These are phyloP conservation scores for Coelinius sp. DNA, from an alignment of 2,888 invertebrate species.

Conservation along the genomic window DNA sequence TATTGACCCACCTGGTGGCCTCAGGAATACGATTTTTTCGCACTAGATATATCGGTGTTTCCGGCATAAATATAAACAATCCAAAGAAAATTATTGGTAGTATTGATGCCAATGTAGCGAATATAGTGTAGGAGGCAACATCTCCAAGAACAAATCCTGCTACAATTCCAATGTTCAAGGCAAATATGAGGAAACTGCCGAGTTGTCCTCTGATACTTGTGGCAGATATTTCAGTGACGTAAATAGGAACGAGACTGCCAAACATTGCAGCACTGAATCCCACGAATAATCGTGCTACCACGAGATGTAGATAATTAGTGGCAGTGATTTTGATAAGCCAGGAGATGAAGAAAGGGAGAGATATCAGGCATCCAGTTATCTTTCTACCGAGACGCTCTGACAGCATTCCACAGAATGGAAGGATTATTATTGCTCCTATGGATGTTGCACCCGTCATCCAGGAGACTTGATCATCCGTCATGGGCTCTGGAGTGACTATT, in stretches of 20 bases:
- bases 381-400: slow-evolving; percentile 74
- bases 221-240: slow-evolving; percentile 77
- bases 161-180: slow-evolving; percentile 71
- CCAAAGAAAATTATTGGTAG: slow-evolving; percentile 69
- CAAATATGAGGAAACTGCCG: slow-evolving; percentile 73
- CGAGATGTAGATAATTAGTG: slow-evolving; percentile 69
- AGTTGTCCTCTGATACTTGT: slow-evolving; percentile 72
- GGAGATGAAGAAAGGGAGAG: slow-evolving; percentile 74
- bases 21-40: slow-evolving; percentile 65
- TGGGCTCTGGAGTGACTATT: slow-evolving; percentile 69
- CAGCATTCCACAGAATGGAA: slow-evolving; percentile 71
- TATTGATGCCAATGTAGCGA: slow-evolving; percentile 63
- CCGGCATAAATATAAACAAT: slow-evolving; percentile 72
- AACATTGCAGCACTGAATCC: slow-evolving; percentile 75
- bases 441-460: slow-evolving; percentile 75
- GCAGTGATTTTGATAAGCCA: slow-evolving; percentile 75
- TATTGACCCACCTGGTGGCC: slow-evolving; percentile 21
- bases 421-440: slow-evolving; percentile 73
- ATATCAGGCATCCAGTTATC: slow-evolving; percentile 72
- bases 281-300: slow-evolving; percentile 73
- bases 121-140: slow-evolving; percentile 67
- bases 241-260: slow-evolving; percentile 75
- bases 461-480: slow-evolving; percentile 72
- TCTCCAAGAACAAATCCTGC: slow-evolving; percentile 70
- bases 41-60: slow-evolving; percentile 73